Conservation (phyloP, 2,113 vertebrate species). For the Cynocephalus volans region DNA sequence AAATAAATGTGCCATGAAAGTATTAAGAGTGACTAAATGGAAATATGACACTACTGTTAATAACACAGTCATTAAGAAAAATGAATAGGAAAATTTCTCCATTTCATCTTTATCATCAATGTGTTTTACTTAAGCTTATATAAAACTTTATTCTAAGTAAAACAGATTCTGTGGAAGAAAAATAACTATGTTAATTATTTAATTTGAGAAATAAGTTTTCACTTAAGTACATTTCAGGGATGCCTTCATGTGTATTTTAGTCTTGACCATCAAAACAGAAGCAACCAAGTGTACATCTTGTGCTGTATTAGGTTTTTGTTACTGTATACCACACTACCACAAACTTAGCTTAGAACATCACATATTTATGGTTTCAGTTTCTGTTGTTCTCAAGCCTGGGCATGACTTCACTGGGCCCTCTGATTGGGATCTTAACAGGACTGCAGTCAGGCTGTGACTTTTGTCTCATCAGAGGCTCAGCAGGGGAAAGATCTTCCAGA, state of each 20-base stretch:
- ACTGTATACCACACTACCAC: fast-evolving
- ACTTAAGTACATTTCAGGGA: not conserved
- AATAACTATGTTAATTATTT: not conserved
- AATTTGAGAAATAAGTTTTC: not conserved
- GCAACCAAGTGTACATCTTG: fast-evolving
- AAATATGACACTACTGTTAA: fast-evolving
- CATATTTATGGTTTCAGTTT: fast-evolving
- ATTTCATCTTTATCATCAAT: not conserved
- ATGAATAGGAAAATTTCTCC: not conserved
- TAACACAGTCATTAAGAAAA: not conserved
- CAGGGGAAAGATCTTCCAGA: not conserved
- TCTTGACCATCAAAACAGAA: not conserved
- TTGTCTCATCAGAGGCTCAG: not conserved
- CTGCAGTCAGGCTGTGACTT: fast-evolving
- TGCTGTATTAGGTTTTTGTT: fast-evolving
- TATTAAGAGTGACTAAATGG: fast-evolving
- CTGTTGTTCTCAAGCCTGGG: not conserved
- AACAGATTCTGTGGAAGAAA: not conserved
- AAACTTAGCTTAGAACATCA: too few species aligned
- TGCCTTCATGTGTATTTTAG: fast-evolving
- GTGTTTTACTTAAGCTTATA: not conserved
- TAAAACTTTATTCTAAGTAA: not conserved
- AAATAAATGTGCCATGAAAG: fast-evolving
- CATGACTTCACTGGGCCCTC: not conserved
- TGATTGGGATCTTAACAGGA: fast-evolving